phyloP scores from a whole-genome alignment of 2,113 vertebrate genomes.

The Pterocles burchelli region DNA sequence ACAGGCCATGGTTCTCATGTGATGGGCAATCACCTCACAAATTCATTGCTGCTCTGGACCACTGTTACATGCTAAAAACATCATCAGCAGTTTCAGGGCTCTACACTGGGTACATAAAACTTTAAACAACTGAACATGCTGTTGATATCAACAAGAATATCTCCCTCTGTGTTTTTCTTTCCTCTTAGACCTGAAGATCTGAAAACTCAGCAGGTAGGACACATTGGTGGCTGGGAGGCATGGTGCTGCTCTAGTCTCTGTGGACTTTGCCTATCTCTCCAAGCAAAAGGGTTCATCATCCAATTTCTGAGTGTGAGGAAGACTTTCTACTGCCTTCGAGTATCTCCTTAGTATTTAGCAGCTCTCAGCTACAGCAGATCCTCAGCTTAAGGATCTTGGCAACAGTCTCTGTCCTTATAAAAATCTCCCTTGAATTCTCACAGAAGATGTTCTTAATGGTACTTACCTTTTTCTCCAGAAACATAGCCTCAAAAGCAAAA shows the following conservation, averaged over 20 bases:
- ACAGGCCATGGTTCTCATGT: not conserved
- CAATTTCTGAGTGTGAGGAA: not conserved
- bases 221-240: not conserved
- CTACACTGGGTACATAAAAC: not conserved
- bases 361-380: not conserved
- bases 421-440: not conserved
- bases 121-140: not conserved
- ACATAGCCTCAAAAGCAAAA: not conserved
- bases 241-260: not conserved
- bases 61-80: not conserved
- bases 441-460: not conserved
- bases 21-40: not conserved
- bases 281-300: not conserved
- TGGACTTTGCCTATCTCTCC: not conserved
- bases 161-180: not conserved
- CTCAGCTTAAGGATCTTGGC: not conserved
- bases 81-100: not conserved
- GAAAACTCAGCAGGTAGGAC: not conserved
- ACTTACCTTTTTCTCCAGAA: not conserved
- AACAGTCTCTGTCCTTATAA: not conserved
- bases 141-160: not conserved
- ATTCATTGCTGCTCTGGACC: fast-evolving
- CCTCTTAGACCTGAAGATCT: not conserved
- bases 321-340: not conserved
- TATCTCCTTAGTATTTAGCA: not conserved